Conservation (phyloP, 2,888 invertebrate genomes). For the Pollenia griseotomentosa region DNA sequence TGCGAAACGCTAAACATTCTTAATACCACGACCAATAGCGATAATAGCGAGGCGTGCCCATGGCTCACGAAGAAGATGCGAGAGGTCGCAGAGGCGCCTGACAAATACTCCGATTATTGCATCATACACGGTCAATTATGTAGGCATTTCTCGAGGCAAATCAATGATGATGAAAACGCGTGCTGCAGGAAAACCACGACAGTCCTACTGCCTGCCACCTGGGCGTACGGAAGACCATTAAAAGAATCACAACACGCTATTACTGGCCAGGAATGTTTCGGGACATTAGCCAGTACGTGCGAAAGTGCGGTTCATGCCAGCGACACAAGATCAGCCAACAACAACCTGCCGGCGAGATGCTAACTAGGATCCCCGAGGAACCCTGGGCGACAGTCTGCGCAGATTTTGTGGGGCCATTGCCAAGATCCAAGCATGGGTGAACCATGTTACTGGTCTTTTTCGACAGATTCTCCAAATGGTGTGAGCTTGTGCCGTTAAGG, state of each 20-base stretch:
- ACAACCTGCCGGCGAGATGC: slow-evolving; percentile 40
- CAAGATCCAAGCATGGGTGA: neutral
- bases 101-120: no score
- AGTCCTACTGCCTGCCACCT: neutral
- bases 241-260: neutral
- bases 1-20: neutral
- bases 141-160: neutral
- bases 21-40: neutral
- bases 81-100: neutral
- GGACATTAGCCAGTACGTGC: slow-evolving; percentile 21
- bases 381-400: slow-evolving; percentile 48
- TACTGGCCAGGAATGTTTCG: slow-evolving; percentile 50
- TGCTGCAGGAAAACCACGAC: slow-evolving; percentile 3
- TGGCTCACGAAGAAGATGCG: neutral
- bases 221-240: slow-evolving; percentile 21
- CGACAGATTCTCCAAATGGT: slow-evolving; percentile 36
- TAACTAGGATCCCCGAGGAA: slow-evolving; percentile 12
- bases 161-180: neutral
- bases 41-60: no score
- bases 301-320: slow-evolving; percentile 18
- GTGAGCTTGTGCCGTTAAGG: neutral
- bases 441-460: neutral
- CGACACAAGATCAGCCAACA: slow-evolving; percentile 32
- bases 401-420: neutral
- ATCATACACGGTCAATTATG: slow-evolving; percentile 26